Evolutionary conservation across 2,113 vertebrate species (phyloP), one percentile per base, ranked within the genome.

Genomic region (Ophiodon elongatus): DNA sequence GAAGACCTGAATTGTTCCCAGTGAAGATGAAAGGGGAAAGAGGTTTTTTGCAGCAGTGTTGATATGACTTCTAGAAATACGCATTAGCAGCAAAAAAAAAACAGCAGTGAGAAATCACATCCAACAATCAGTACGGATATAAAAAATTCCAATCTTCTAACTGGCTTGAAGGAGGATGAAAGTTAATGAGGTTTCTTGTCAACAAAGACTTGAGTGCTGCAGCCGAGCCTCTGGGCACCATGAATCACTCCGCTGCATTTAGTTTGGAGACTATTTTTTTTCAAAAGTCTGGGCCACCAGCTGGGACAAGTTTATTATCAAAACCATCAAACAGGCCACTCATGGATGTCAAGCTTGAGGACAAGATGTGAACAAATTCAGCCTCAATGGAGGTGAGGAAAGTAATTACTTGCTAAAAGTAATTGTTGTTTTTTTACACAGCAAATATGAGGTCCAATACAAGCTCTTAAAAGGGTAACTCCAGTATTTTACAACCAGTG

Each of bases 171-270:
- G 64, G 78, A 85, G 75, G 83, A 85, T 88, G 69, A 76, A 86
- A 86, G 86, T 88, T 85, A 92, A 92, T 90, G 84, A 89, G 87
- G 70, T 88, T 88, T 82, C 79, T 75, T 37, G 73, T 84, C 87
- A 89, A 85, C 82, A 89, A 83, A 75, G 59, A 45, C 57, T 63
- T 31, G 60, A 71, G 74, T 2, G 66, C 85, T 54, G 71, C 77
- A 29, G 76, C 66, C 50, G 23, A 64, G 89, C 82, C 80, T 87
- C 84, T 43, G 76, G 71, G 80, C 59, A 63, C 15, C 1, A 17
- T 8, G 54, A 83, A 62, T 83, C 76, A 76, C 52, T 60, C 37
- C 19, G 13, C 71, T 45, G 52, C 11, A 8, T 78, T 72, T 6
- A 2, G 69, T 72, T 81, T 64, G 65, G 47, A 39, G 79, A 45